Evolutionary conservation across 2,888 invertebrate species (phyloP).

Genomic region (Dryobotodes eremita): DNA sequence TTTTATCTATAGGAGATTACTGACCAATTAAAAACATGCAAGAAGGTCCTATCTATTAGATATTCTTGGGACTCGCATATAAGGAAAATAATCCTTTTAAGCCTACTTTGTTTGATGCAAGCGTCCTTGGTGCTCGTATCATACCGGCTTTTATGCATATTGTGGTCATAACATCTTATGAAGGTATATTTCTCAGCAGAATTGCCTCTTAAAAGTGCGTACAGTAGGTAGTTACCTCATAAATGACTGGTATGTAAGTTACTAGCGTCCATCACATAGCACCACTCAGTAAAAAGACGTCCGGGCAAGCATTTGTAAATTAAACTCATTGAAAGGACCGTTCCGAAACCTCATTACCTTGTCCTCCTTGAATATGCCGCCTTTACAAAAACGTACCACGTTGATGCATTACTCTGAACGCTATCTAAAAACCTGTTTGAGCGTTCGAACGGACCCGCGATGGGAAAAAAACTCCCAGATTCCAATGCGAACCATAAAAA

Average conservation of each 20-base stretch:
- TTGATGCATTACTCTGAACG: slow-evolving; percentile 89
- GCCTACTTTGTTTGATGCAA: slow-evolving; percentile 20
- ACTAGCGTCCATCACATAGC: slow-evolving; percentile 48
- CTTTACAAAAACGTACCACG: slow-evolving; percentile 87
- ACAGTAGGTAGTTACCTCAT: slow-evolving; percentile 10
- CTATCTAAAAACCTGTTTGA: slow-evolving; percentile 91
- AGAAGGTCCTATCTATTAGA: slow-evolving; percentile 7
- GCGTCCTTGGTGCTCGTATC: slow-evolving; percentile 7
- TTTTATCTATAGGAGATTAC: slow-evolving; percentile 1
- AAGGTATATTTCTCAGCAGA: slow-evolving; percentile 15
- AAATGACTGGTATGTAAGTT: slow-evolving; percentile 26
- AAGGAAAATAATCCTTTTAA: slow-evolving; percentile 21
- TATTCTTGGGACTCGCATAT: background rate
- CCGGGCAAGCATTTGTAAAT: slow-evolving; percentile 69
- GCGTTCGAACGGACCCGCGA: slow-evolving; percentile 85
- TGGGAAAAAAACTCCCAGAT: slow-evolving; percentile 89
- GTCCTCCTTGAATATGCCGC: slow-evolving; percentile 87
- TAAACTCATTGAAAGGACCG: slow-evolving; percentile 83
- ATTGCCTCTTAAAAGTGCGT: background rate
- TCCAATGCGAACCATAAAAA: slow-evolving; percentile 90
- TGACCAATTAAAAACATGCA: slow-evolving; percentile 26
- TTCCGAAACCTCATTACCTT: slow-evolving; percentile 85
- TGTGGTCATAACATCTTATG: slow-evolving; percentile 25
- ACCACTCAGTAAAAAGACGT: slow-evolving; percentile 45
- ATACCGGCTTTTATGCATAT: slow-evolving; percentile 30